Evolutionary conservation across 2,888 invertebrate species (phyloP).

Genomic region (Leptogaster cylindrica): DNA sequence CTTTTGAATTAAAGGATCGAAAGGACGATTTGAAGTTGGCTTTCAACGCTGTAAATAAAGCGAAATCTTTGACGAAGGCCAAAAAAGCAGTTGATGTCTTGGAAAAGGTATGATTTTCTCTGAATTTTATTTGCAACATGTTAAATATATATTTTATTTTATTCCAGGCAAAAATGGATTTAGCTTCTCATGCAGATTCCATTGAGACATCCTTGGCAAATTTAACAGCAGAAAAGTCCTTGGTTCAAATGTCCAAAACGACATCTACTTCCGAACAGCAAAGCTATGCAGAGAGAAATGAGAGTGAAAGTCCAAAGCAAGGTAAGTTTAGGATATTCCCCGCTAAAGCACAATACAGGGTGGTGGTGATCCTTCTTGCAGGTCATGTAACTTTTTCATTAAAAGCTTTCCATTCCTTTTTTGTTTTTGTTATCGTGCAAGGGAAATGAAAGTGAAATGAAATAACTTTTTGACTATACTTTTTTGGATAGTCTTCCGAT

Average conservation of each 20-base stretch:
- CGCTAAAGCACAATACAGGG: no score
- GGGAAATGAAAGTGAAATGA: constrained; percentile 27
- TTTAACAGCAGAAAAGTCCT: constrained; percentile 50
- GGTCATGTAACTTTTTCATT: neutral
- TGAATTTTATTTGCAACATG: neutral
- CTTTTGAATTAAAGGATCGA: constrained; percentile 46
- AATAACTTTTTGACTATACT: constrained; percentile 17
- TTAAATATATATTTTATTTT: neutral
- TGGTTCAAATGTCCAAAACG: constrained; percentile 1
- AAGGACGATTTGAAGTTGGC: constrained; percentile 50
- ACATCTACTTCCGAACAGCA: constrained; percentile 26
- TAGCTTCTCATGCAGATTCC: constrained; percentile 58
- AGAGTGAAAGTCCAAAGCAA: constrained; percentile 38
- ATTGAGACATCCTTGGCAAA: constrained; percentile 58
- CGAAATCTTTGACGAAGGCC: constrained; percentile 45
- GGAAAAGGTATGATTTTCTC: constrained; percentile 45
- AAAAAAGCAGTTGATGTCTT: constrained; percentile 49
- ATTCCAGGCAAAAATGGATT: constrained; percentile 58
- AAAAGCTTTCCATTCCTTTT: neutral
- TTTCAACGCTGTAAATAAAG: constrained; percentile 48
- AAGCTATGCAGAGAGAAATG: constrained; percentile 5
- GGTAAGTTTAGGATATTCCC: constrained; percentile 18
- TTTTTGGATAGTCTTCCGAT: neutral
- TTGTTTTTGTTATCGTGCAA: neutral
- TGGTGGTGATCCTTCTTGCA: neutral